Base-by-base conservation (phyloP, 2,797 vertebrate species). In the Karalla daura region DNA sequence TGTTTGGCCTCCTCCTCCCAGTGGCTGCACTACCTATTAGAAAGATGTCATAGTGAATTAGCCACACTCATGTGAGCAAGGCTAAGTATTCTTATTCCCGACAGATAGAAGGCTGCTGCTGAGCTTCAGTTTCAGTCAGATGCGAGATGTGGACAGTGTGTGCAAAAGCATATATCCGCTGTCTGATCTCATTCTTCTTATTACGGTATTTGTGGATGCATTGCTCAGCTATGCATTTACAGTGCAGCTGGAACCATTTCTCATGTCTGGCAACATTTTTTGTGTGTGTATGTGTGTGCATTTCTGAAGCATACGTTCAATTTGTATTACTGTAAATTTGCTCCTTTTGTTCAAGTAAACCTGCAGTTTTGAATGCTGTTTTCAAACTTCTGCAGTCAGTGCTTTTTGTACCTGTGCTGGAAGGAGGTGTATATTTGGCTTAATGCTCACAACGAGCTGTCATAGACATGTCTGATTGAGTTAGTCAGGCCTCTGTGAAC, bases 41-140 rank as follows among this genome's bases (percentile, higher is more conserved):
- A 78, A 62, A 70, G 17, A 64, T 76, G 83, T 75, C 88, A 74
- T 73, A 60, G 47, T 59, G 69, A 73, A 82, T 89, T 81, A 85
- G 73, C 43, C 62, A 78, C 80, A 75, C 68, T 78, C 33, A 23
- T 71, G 54, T 69, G 76, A 76, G 75, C 74, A 72, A 45, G 18
- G 23, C 59, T 74, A 76, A 67, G 55, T 69, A 36, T 70, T 83
- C 59, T 40, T 62, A 63, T 58, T 61, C 47, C 35, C 63, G 68
- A 72, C 55, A 80, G 60, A 72, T 33, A 60, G 28, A 17, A 14
- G 27, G n/a, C 43, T n/a, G n/a, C 18, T 36, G 45, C 45, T 70
- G 47, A 75, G 21, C 39, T 62, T 64, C 49, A 2, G 1, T 64
- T 74, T 75, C 47, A 53, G 7, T 63, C 30, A 4, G 1, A 21